A percentile compares a stretch with the other conserved stretches of the same genome.
Evolutionary conservation across 2,797 vertebrate species (phyloP).

Genomic region (Micrastur ruficollis): DNA sequence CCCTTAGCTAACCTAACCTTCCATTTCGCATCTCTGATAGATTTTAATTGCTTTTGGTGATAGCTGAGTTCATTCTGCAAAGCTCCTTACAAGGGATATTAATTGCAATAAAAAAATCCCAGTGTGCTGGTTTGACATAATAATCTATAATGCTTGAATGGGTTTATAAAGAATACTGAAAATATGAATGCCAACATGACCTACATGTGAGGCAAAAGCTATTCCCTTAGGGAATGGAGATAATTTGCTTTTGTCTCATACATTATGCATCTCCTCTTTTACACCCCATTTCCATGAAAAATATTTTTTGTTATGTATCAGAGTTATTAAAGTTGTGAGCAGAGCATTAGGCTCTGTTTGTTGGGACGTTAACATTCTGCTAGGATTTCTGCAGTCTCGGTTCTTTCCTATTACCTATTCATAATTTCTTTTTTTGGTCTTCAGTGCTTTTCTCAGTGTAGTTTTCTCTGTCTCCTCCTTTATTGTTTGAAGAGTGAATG

Average conservation of each 20-base stretch:
- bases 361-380: background rate
- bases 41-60: constrained; percentile 47
- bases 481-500: background rate
- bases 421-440: background rate
- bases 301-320: constrained; percentile 25
- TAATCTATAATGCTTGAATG: constrained; percentile 56
- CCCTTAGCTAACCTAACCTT: background rate
- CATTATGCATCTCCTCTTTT: constrained; percentile 48
- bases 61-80: constrained; percentile 31
- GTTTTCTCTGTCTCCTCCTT: background rate
- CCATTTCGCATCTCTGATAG: background rate
- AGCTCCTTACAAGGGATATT: constrained; percentile 38
- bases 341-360: background rate
- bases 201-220: constrained; percentile 63
- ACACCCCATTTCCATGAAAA: constrained; percentile 37
- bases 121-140: constrained; percentile 44
- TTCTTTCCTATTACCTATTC: background rate
- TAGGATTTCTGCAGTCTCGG: background rate
- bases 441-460: background rate
- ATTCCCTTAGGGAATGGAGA: constrained; percentile 53
- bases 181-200: constrained; percentile 45
- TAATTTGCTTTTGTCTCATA: constrained; percentile 59
- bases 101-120: constrained; percentile 56
- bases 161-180: constrained; percentile 38
- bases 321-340: constrained; percentile 29